phyloP scores from a whole-genome alignment of 2,113 vertebrate genomes.

The Sula dactylatra region DNA sequence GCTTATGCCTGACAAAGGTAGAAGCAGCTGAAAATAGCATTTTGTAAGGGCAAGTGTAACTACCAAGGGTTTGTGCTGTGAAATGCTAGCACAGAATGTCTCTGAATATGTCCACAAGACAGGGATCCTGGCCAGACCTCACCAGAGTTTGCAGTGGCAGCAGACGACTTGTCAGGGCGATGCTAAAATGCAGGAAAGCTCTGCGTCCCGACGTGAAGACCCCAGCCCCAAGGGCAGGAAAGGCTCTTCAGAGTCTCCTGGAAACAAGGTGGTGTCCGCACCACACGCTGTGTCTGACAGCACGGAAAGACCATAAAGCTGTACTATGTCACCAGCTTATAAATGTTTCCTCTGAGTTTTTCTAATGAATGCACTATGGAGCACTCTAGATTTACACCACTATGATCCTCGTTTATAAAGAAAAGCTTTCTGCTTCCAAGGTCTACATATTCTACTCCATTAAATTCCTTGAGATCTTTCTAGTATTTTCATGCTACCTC shows the following conservation, averaged over 20 bases:
- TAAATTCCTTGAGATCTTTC: neutral
- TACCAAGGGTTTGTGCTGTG: neutral
- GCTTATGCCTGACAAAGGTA: neutral
- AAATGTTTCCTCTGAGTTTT: accelerated
- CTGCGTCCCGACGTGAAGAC: accelerated
- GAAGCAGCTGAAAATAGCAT: neutral
- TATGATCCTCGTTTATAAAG: neutral
- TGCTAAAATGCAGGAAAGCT: neutral
- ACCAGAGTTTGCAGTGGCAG: neutral
- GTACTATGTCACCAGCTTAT: accelerated
- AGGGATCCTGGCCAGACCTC: neutral
- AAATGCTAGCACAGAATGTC: accelerated
- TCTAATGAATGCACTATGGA: neutral
- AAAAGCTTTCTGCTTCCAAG: neutral
- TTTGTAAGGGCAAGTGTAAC: neutral
- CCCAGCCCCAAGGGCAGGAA: neutral
- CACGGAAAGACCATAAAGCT: accelerated
- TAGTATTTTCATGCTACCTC: neutral
- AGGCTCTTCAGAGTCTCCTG: neutral
- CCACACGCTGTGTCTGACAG: accelerated
- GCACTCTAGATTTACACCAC: neutral
- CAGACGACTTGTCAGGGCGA: neutral
- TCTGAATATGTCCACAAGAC: neutral
- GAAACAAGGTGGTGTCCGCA: accelerated
- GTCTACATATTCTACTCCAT: neutral